phyloP scores from a whole-genome alignment of 2,888 invertebrate genomes.

The Leptinotarsa juncta region DNA sequence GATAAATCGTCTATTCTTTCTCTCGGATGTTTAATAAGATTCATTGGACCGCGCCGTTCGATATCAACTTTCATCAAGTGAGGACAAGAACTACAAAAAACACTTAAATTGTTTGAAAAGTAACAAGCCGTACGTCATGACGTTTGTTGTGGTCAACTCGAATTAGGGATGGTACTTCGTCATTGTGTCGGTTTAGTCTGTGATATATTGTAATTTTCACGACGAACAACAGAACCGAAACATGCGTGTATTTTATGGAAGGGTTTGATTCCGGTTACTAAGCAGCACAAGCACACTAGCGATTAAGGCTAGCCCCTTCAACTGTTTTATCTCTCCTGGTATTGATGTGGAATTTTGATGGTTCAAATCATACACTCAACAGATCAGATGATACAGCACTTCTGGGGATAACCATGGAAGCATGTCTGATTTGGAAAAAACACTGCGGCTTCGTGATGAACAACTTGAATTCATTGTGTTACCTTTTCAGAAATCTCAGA shows the following conservation, averaged over 20 bases:
- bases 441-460: no score
- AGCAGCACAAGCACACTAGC: no score
- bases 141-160: slow-evolving; percentile 43
- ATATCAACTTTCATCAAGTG: slow-evolving; percentile 52
- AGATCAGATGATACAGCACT: no score
- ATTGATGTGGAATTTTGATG: no score
- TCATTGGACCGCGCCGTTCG: slow-evolving; percentile 46
- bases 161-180: slow-evolving; percentile 46
- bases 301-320: no score
- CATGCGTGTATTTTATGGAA: slow-evolving; percentile 2
- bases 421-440: no score
- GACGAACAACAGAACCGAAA: slow-evolving; percentile 28
- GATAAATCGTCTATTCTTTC: slow-evolving; percentile 55
- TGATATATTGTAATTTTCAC: slow-evolving; percentile 38
- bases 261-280: neutral
- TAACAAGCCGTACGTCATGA: slow-evolving; percentile 42
- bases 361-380: no score
- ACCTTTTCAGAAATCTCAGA: no score
- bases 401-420: no score
- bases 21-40: slow-evolving; percentile 48
- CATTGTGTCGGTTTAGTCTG: slow-evolving; percentile 39
- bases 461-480: no score
- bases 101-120: slow-evolving; percentile 51
- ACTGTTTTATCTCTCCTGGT: no score
- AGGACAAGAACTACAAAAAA: slow-evolving; percentile 49